A percentile compares a stretch with the other conserved stretches of the same genome.
Conservation (phyloP, 23 tunicate genomes). For the Halocynthia roretzi region DNA sequence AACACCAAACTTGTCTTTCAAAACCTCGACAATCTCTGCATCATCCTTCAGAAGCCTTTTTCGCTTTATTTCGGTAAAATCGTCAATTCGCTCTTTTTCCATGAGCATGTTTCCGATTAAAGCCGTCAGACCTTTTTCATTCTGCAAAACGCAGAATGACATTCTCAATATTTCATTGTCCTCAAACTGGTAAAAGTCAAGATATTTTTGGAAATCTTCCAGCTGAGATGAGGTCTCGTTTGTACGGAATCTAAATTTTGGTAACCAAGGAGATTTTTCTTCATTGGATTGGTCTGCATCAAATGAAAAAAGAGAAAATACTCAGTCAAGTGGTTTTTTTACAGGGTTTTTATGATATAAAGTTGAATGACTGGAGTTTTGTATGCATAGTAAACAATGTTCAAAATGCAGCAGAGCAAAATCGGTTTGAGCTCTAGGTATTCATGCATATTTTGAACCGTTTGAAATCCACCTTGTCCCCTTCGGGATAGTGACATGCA, state of each 20-base stretch:
- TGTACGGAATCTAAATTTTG: constrained; percentile 6
- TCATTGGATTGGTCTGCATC: too few species aligned
- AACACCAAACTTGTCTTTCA: constrained; percentile 5
- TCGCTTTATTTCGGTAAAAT: not conserved
- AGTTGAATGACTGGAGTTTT: too few species aligned
- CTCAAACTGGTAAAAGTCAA: not conserved
- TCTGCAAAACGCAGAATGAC: constrained; percentile 28
- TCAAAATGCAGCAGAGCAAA: too few species aligned
- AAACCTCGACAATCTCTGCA: not conserved
- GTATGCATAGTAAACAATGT: too few species aligned
- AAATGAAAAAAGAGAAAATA: too few species aligned
- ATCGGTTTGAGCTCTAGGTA: too few species aligned
- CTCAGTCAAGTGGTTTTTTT: too few species aligned
- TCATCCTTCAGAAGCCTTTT: not conserved
- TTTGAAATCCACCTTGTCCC: too few species aligned
- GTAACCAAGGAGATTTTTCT: not conserved
- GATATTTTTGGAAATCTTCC: constrained; percentile 4
- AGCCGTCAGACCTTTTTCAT: constrained; percentile 3
- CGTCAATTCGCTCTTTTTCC: constrained; percentile 19
- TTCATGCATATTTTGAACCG: too few species aligned
- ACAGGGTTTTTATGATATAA: too few species aligned
- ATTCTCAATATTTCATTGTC: not conserved
- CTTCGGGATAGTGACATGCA: too few species aligned
- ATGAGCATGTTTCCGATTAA: not conserved
- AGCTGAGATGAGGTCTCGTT: not conserved